phyloP scores from a whole-genome alignment of 1,140 invertebrate genomes.

The Drosophila ercepeae region DNA sequence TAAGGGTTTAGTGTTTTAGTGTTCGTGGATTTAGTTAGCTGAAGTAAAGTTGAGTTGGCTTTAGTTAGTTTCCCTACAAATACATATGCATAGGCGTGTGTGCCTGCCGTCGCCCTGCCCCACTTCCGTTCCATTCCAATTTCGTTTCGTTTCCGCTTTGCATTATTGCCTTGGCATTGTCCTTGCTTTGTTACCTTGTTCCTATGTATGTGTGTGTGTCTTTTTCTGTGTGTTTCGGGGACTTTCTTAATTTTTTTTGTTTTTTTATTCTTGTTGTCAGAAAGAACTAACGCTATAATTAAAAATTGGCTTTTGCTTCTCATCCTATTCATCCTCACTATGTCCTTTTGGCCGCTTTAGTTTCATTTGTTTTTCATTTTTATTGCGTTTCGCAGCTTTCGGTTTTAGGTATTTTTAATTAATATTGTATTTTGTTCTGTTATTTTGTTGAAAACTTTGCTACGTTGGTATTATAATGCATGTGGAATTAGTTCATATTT shows the following conservation, averaged over 20 bases:
- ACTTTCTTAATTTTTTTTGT: not conserved
- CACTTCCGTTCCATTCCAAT: constrained; percentile 2
- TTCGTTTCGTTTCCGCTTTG: constrained; percentile 9
- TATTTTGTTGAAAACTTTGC: constrained; percentile 68
- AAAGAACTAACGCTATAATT: constrained; percentile 51
- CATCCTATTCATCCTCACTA: constrained; percentile 18
- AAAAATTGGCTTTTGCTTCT: constrained; percentile 62
- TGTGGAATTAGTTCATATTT: constrained; percentile 46
- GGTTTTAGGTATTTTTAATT: constrained; percentile 12
- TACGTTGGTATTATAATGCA: constrained; percentile 56
- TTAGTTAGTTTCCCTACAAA: constrained; percentile 43
- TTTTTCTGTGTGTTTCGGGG: not conserved
- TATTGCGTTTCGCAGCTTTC: constrained; percentile 25
- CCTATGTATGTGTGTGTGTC: not conserved
- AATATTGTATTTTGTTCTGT: constrained; percentile 20
- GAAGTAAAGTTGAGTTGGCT: constrained; percentile 37
- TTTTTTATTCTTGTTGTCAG: constrained; percentile 45
- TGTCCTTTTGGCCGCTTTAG: constrained; percentile 73
- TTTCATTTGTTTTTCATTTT: constrained; percentile 53
- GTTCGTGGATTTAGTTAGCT: constrained; percentile 5
- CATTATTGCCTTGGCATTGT: constrained; percentile 47
- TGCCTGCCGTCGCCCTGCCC: constrained; percentile 30
- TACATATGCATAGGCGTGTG: constrained; percentile 13
- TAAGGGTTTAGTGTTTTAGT: constrained; percentile 26
- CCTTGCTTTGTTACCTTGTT: constrained; percentile 25